These are phyloP conservation scores for Nephila pilipes DNA, from an alignment of 1,140 invertebrate species.

Conservation along the genomic window DNA sequence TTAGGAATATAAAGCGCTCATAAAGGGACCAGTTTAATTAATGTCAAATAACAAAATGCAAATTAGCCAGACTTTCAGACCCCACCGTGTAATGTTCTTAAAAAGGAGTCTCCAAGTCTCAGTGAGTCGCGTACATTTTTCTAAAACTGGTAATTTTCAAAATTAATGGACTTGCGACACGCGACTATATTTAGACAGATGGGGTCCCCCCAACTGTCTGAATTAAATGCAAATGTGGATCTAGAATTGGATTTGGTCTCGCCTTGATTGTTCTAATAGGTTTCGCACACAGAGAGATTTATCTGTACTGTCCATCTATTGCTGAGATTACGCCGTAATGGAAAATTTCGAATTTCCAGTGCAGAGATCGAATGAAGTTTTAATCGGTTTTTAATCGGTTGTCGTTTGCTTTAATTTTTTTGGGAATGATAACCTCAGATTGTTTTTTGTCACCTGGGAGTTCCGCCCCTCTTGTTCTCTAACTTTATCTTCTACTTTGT, in stretches of 20 bases:
- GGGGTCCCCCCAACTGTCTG: neutral
- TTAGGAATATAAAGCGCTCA: neutral
- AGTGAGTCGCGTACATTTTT: neutral
- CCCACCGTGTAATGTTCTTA: neutral
- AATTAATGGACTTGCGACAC: neutral
- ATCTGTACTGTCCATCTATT: neutral
- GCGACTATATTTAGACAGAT: constrained; percentile 19
- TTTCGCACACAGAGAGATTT: neutral
- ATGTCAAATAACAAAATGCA: constrained; percentile 8
- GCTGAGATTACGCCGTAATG: neutral
- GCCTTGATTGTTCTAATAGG: neutral
- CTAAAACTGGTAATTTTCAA: constrained; percentile 21
- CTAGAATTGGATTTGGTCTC: neutral
- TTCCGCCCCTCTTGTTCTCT: neutral
- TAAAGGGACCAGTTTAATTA: neutral
- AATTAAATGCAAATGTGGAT: constrained; percentile 22
- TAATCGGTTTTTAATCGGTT: too few species aligned
- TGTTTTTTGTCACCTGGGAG: neutral
- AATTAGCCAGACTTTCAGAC: constrained; percentile 21
- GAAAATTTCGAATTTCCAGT: too few species aligned
- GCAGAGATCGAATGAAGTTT: too few species aligned
- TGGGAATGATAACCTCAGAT: neutral
- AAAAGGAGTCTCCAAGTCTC: neutral
- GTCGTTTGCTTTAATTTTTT: neutral
- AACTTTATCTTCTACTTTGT: too few species aligned